These are phyloP conservation scores for Philonicus albiceps DNA, from an alignment of 2,888 invertebrate species.

Conservation along the genomic window DNA sequence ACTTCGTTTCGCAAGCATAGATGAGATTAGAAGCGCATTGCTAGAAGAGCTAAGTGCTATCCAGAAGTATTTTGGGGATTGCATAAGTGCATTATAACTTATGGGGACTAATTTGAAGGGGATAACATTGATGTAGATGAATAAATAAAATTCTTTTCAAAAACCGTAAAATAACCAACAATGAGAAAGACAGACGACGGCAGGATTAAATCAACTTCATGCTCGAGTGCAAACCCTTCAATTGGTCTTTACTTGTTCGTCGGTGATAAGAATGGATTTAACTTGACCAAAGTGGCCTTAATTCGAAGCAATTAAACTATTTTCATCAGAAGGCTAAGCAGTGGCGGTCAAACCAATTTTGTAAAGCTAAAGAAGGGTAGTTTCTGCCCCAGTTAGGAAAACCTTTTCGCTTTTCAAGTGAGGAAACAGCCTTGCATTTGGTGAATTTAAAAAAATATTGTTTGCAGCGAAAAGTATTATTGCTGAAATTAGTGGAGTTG, in stretches of 20 bases:
- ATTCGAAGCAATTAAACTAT: not conserved
- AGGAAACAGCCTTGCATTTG: not conserved
- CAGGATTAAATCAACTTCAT: not conserved
- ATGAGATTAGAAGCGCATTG: too few species aligned
- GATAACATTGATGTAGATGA: too few species aligned
- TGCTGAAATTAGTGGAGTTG: conserved; percentile 3
- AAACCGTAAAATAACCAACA: too few species aligned
- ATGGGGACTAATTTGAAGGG: too few species aligned
- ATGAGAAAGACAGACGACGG: not conserved
- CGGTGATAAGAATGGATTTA: not conserved
- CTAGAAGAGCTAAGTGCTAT: too few species aligned
- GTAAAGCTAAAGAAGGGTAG: not conserved
- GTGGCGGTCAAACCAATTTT: not conserved
- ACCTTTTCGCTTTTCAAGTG: not conserved
- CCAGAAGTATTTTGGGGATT: too few species aligned
- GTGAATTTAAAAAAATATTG: not conserved
- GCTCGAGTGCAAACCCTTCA: not conserved
- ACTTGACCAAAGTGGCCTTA: not conserved
- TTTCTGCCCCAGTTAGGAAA: not conserved
- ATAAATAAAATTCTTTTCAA: too few species aligned
- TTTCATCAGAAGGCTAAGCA: not conserved
- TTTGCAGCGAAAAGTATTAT: not conserved
- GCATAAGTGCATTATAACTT: too few species aligned
- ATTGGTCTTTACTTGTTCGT: not conserved
- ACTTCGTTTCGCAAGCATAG: too few species aligned